phyloP scores from a whole-genome alignment of 2,797 vertebrate species.

The Sebastes miniatus region DNA sequence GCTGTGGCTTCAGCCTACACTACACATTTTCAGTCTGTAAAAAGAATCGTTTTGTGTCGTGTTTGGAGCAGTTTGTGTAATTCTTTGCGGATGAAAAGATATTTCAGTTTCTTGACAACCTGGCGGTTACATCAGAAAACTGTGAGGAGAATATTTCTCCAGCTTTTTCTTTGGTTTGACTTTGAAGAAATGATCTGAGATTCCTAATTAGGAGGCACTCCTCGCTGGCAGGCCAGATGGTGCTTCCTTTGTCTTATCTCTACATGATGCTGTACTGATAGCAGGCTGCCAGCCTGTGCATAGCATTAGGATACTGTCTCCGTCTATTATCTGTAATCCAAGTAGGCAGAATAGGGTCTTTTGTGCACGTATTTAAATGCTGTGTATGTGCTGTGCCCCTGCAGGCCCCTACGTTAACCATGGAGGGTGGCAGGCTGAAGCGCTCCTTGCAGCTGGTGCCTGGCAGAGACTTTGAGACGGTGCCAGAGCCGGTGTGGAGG shows the following conservation, averaged over 20 bases:
- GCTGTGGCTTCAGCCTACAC: neutral
- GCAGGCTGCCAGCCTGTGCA: neutral
- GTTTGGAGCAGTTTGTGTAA: neutral
- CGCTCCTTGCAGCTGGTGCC: conserved; percentile 84
- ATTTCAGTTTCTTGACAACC: neutral
- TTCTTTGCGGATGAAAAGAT: neutral
- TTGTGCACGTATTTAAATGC: conserved; percentile 4
- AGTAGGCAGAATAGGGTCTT: conserved; percentile 13
- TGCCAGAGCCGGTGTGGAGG: conserved; percentile 97
- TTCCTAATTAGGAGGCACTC: neutral
- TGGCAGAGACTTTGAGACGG: conserved; percentile 91
- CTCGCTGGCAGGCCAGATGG: conserved; percentile 31
- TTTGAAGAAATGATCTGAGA: neutral
- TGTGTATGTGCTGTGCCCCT: conserved; percentile 11
- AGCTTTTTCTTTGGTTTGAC: neutral
- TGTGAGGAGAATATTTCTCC: neutral
- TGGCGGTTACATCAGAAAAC: neutral
- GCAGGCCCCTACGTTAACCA: conserved; percentile 93
- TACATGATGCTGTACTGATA: conserved; percentile 15
- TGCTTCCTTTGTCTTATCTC: conserved; percentile 44
- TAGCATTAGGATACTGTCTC: conserved; percentile 23
- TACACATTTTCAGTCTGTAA: neutral
- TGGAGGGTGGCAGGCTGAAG: conserved; percentile 95
- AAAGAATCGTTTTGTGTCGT: neutral
- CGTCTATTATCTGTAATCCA: conserved; percentile 43